Conservation (phyloP, 2,113 vertebrate genomes). For the Taxidea taxus region DNA sequence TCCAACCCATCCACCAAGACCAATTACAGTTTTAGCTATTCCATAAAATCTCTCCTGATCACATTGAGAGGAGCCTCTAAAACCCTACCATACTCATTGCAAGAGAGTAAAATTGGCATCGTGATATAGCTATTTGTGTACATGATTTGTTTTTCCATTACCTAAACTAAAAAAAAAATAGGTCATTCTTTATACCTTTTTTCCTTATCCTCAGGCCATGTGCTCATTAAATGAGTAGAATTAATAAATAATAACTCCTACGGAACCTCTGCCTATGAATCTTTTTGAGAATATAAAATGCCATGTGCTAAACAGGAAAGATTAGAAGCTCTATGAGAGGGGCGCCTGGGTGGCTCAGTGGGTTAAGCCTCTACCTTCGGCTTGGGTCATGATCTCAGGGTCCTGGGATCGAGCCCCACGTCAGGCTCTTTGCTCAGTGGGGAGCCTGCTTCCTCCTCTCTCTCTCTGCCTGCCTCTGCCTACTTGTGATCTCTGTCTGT, state of each 20-base stretch:
- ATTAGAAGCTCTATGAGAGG: background rate
- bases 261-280: background rate
- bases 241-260: background rate
- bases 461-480: too few relatives aligned
- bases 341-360: too few relatives aligned
- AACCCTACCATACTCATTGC: background rate
- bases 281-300: constrained; percentile 14
- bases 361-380: too few relatives aligned
- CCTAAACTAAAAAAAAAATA: constrained; percentile 13
- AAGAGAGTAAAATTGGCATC: background rate
- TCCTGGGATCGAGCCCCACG: too few relatives aligned
- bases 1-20: background rate
- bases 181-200: background rate
- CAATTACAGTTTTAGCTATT: background rate
- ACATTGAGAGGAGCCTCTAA: background rate
- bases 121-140: background rate
- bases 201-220: background rate
- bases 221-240: constrained; percentile 30
- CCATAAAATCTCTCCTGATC: background rate
- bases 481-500: too few relatives aligned
- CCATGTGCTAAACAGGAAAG: background rate
- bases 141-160: background rate
- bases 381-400: too few relatives aligned
- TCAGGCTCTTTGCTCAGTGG: too few relatives aligned
- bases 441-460: too few relatives aligned